phyloP scores from a whole-genome alignment of 2,888 invertebrate genomes.

The Argyra leucocephala region DNA sequence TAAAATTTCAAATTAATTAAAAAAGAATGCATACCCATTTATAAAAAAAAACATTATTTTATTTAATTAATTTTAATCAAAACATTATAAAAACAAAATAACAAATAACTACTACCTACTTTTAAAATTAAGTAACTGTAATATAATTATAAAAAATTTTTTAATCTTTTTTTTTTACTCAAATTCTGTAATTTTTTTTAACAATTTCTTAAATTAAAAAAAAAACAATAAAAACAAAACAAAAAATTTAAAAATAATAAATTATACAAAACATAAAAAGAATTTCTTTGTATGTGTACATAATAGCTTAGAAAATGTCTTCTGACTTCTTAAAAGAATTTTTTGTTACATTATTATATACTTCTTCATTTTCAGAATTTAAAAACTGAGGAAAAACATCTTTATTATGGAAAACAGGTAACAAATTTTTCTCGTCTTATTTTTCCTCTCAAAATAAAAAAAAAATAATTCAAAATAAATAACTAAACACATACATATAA shows the following conservation, averaged over 20 bases:
- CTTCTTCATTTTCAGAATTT: constrained; percentile 6
- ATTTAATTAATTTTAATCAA: too few species aligned
- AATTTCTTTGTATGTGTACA: neutral
- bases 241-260: neutral
- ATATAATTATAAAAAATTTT: too few species aligned
- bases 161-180: too few species aligned
- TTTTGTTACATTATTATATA: neutral
- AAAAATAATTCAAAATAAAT: neutral
- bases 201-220: too few species aligned
- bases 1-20: too few species aligned
- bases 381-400: constrained; percentile 6
- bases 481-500: constrained; percentile 16
- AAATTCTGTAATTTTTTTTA: too few species aligned
- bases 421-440: constrained; percentile 1
- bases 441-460: neutral
- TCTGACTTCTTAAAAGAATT: neutral
- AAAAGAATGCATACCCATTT: too few species aligned
- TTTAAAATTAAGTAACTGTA: too few species aligned
- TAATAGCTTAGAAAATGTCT: neutral
- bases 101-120: too few species aligned
- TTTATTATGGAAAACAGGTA: constrained; percentile 6
- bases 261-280: neutral
- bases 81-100: too few species aligned
- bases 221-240: too few species aligned
- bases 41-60: too few species aligned